Conservation (phyloP, 2,888 invertebrate species). For the Lasius platythorax region DNA sequence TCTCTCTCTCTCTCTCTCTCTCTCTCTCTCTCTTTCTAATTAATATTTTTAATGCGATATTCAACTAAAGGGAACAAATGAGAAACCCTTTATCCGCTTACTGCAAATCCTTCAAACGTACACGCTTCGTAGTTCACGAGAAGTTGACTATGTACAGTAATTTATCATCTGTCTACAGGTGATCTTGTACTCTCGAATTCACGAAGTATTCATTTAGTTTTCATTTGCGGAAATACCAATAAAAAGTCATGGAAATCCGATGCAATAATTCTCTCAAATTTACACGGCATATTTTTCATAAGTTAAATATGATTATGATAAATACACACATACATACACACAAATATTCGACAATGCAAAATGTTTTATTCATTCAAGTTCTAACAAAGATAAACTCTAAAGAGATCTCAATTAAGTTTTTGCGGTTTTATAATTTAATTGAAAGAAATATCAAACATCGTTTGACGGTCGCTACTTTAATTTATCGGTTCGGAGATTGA, state of each 20-base stretch:
- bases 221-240: conserved; percentile 8
- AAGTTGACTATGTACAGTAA: conserved; percentile 25
- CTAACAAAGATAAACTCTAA: not conserved
- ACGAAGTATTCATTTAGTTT: conserved; percentile 6
- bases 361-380: not conserved
- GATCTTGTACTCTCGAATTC: conserved; percentile 10
- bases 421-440: conserved; percentile 11
- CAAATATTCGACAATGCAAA: not conserved
- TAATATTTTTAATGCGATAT: not conserved
- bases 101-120: conserved; percentile 31
- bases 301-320: not conserved
- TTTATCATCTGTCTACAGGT: conserved; percentile 42
- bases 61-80: not conserved
- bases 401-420: not conserved
- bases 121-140: conserved; percentile 26
- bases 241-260: not conserved
- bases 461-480: conserved; percentile 29
- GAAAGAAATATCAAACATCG: conserved; percentile 15
- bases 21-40: too few relatives aligned
- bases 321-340: not conserved
- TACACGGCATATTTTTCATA: not conserved
- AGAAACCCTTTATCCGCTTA: conserved; percentile 25
- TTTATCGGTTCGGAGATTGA: conserved; percentile 13
- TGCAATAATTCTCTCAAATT: not conserved
- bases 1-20: too few relatives aligned